These are phyloP conservation scores for Corythaeola cristata DNA, from an alignment of 2,113 vertebrate genomes.

Conservation along the genomic window DNA sequence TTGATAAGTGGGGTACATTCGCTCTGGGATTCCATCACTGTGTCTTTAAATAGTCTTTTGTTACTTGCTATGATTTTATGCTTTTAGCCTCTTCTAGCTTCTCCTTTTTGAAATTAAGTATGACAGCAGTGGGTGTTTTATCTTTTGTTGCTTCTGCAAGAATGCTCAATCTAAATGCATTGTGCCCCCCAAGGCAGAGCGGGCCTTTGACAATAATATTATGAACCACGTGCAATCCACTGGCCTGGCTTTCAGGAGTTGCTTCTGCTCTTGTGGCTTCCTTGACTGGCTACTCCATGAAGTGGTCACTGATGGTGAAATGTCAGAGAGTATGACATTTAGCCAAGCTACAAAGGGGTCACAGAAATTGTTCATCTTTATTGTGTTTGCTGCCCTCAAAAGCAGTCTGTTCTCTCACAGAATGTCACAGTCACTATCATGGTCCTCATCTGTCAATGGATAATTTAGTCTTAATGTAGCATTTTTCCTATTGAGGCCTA, in stretches of 20 bases:
- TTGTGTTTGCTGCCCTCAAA: neutral
- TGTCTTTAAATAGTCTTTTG: neutral
- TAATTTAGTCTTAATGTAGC: neutral
- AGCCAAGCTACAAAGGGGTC: neutral
- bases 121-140: neutral
- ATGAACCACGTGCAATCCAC: fast-evolving
- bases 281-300: neutral
- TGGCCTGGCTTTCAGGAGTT: neutral
- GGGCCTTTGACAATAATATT: neutral
- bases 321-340: neutral
- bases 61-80: neutral
- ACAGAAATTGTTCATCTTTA: neutral
- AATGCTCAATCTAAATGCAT: neutral
- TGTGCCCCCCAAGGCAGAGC: fast-evolving
- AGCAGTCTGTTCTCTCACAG: neutral
- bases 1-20: neutral
- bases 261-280: neutral
- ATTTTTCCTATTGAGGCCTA: neutral
- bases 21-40: neutral
- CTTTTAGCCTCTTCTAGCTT: neutral
- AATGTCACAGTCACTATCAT: neutral
- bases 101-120: neutral
- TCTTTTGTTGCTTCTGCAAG: neutral
- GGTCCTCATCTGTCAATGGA: neutral
- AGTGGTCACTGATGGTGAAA: fast-evolving